A percentile compares a stretch with the other conserved stretches of the same genome.
Conservation (phyloP, 2,113 vertebrate species). For the Crotalus helleri region DNA sequence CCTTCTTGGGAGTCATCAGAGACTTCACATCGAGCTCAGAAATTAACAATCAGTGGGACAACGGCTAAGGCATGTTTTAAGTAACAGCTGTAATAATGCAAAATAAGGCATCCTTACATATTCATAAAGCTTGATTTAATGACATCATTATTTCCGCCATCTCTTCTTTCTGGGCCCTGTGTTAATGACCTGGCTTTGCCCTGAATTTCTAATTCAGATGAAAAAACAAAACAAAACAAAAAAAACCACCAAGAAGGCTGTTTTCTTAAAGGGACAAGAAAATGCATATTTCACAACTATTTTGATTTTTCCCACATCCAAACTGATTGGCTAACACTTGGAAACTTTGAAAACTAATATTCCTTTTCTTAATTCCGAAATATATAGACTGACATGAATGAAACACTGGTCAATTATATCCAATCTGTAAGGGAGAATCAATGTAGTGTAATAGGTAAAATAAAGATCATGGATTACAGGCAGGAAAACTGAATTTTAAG, state of each 20-base stretch:
- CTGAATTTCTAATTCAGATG: conserved; percentile 52
- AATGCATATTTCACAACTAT: neutral
- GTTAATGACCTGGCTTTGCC: conserved; percentile 65
- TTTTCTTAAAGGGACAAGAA: neutral
- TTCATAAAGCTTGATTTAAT: conserved; percentile 70
- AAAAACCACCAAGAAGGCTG: neutral
- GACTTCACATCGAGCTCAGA: conserved; percentile 25
- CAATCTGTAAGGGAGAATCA: neutral
- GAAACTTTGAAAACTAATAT: neutral
- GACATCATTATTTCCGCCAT: conserved; percentile 64
- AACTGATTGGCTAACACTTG: too few species aligned
- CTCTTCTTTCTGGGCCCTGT: conserved; percentile 55
- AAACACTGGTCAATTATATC: neutral
- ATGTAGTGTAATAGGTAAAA: neutral
- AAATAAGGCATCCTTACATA: conserved; percentile 68
- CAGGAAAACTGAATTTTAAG: neutral
- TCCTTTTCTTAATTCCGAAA: neutral
- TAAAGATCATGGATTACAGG: neutral
- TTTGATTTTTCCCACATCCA: neutral
- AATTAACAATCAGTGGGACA: conserved; percentile 48
- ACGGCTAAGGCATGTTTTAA: conserved; percentile 52
- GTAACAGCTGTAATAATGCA: conserved; percentile 64
- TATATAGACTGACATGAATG: neutral
- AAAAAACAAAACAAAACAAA: conserved; percentile 31
- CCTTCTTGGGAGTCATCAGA: conserved; percentile 10